phyloP scores from a whole-genome alignment of 2,797 vertebrate genomes.

The Limnodromus scolopaceus region DNA sequence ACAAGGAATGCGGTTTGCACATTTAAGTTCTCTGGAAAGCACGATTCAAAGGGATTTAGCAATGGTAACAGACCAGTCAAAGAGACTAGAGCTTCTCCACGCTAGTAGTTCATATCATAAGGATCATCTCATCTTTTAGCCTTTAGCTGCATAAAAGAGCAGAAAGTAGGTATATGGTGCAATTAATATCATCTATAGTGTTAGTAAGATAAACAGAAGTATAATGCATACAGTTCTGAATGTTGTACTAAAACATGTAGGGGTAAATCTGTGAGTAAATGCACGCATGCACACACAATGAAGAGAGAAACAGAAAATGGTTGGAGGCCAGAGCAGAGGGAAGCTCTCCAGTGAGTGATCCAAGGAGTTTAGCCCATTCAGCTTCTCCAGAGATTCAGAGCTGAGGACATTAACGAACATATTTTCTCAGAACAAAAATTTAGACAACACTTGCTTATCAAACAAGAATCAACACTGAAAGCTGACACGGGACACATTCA shows the following conservation, averaged over 20 bases:
- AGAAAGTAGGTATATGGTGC: not conserved
- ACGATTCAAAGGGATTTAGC: not conserved
- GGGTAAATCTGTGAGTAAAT: not conserved
- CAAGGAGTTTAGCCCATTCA: not conserved
- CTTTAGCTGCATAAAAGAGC: not conserved
- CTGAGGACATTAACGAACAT: fast-evolving
- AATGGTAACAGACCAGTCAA: not conserved
- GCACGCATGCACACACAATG: not conserved
- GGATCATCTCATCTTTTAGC: not conserved
- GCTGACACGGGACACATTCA: not conserved
- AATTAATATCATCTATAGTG: not conserved
- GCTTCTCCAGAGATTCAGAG: not conserved
- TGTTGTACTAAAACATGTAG: not conserved
- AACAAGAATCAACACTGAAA: not conserved
- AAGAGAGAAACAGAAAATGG: not conserved
- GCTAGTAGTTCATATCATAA: not conserved
- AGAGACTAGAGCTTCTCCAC: not conserved
- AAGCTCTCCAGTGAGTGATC: not conserved
- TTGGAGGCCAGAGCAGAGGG: not conserved
- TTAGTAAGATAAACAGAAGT: not conserved
- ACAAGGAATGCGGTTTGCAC: not conserved
- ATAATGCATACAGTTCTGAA: not conserved
- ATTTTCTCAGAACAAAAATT: not conserved
- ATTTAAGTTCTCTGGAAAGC: not conserved
- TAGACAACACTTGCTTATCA: not conserved